A percentile compares a stretch with the other conserved stretches of the same genome.
Conservation (phyloP, 1,140 invertebrate species). For the Cheumatopsyche charites region DNA sequence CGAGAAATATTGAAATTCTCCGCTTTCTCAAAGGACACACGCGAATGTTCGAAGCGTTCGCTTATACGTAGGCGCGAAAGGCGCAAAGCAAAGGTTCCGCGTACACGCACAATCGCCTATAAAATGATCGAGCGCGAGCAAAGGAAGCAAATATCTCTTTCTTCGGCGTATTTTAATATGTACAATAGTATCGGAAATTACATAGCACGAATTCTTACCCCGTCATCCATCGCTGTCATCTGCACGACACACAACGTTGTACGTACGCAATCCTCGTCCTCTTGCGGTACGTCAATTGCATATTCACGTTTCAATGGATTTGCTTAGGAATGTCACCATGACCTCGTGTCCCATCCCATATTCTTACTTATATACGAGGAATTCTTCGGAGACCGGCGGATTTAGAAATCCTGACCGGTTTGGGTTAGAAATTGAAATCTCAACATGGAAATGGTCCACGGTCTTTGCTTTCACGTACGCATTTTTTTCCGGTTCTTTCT, state of each 20-base stretch:
- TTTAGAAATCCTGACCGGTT: neutral
- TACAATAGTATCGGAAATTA: conserved; percentile 22
- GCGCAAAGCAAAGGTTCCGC: too few relatives aligned
- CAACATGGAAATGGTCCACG: too few relatives aligned
- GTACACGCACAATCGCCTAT: too few relatives aligned
- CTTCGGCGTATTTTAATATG: neutral
- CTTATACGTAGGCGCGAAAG: too few relatives aligned
- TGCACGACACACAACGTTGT: conserved; percentile 1
- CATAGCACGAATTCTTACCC: conserved; percentile 7
- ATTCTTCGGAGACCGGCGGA: neutral
- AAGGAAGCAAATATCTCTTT: too few relatives aligned
- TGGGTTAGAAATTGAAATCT: too few relatives aligned
- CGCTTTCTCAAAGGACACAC: too few relatives aligned
- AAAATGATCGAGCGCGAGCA: too few relatives aligned
- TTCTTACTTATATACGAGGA: neutral
- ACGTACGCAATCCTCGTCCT: conserved; percentile 3
- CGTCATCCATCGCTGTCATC: conserved; percentile 23
- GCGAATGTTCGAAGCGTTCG: too few relatives aligned
- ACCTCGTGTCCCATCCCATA: neutral
- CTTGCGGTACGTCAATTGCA: conserved; percentile 28
- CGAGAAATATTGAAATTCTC: too few relatives aligned
- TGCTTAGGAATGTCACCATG: conserved; percentile 26
- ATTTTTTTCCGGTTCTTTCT: too few relatives aligned
- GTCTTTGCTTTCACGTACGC: too few relatives aligned
- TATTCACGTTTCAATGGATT: conserved; percentile 30